A percentile compares a stretch with the other conserved stretches of the same genome.
phyloP scores from a whole-genome alignment of 2,797 vertebrate species.

The Helostoma temminkii region DNA sequence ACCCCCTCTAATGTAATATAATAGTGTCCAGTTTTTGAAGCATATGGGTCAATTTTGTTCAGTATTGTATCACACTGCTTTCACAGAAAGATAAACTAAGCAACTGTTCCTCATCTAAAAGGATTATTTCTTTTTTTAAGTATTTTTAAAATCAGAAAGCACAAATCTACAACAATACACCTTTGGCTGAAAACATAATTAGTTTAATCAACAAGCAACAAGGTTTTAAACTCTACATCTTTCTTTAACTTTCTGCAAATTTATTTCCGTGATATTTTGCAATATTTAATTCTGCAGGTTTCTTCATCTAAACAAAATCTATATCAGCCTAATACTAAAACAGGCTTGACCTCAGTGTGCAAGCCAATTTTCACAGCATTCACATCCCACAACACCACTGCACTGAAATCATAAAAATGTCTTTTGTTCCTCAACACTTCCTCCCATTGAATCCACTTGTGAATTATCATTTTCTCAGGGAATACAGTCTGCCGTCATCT shows the following conservation, averaged over 20 bases:
- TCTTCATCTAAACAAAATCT: not conserved
- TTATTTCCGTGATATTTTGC: not conserved
- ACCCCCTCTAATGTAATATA: not conserved
- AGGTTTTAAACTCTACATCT: not conserved
- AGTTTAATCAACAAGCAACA: not conserved
- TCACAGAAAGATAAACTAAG: not conserved
- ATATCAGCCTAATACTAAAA: slow-evolving; percentile 41
- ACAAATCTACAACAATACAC: no score
- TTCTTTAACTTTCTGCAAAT: not conserved
- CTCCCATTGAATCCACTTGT: slow-evolving; percentile 80
- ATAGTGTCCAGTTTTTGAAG: not conserved
- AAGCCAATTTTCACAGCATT: slow-evolving; percentile 71
- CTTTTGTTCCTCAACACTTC: slow-evolving; percentile 84
- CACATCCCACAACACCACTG: slow-evolving; percentile 57
- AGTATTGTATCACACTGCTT: not conserved
- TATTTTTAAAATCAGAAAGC: no score
- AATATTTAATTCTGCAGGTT: not conserved
- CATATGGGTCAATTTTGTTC: not conserved
- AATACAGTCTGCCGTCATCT: slow-evolving; percentile 70
- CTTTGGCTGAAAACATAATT: no score
- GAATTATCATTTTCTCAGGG: slow-evolving; percentile 81
- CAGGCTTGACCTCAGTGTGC: slow-evolving; percentile 60
- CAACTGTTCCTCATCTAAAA: not conserved
- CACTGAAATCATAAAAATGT: slow-evolving; percentile 74
- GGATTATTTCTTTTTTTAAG: no score